Evolutionary conservation across 2,113 vertebrate species (phyloP), one percentile per base, ranked within the genome.

Genomic region (Tychaedon coryphoeus): DNA sequence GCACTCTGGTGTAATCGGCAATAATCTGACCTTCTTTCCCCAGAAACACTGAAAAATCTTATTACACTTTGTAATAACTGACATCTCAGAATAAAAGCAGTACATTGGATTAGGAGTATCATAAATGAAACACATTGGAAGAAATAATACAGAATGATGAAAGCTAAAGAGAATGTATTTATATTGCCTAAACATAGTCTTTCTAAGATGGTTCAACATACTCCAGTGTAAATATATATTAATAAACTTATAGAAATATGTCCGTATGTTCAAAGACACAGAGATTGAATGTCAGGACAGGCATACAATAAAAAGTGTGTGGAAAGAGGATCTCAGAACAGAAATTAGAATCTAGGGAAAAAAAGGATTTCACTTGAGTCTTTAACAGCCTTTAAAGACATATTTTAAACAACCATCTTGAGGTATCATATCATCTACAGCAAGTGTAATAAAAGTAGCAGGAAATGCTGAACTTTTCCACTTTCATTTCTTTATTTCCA

Each of bases 1-100:
- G 65, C 50, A 88, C 69, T 78, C 51, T 90, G 60, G 88, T 86
- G 50, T 94, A 94, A 96, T 95, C 95, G 96, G 36, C 61, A 74
- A 38, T 77, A 95, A 72, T 54, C 76, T 89, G 62, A 84, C 58
- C 77, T 92, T 73, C 18, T 78, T 69, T 73, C 62, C 50, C 24
- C 28, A 88, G 77, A 94, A 95, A 82, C 65, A 67, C 0, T 85
- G 40, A 90, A 90, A 61, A 58, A 88, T 93, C 89, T 47, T 66
- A 48, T 73, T 94, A 36, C 20, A 83, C 64, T 86, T 88, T 88
- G 60, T 56, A 95, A 85, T 86, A 31, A 75, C 19, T 72, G 40
- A 28, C 25, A 38, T 31, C 57, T 93, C 33, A 90, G 93, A 92
- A 61, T 82, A 92, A 87, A 88, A 86, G 36, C 33, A 64, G 8